Evolutionary conservation across 2,888 invertebrate species (phyloP), one percentile per base, ranked within the genome.

Genomic region (Dastarcus helophoroides): DNA sequence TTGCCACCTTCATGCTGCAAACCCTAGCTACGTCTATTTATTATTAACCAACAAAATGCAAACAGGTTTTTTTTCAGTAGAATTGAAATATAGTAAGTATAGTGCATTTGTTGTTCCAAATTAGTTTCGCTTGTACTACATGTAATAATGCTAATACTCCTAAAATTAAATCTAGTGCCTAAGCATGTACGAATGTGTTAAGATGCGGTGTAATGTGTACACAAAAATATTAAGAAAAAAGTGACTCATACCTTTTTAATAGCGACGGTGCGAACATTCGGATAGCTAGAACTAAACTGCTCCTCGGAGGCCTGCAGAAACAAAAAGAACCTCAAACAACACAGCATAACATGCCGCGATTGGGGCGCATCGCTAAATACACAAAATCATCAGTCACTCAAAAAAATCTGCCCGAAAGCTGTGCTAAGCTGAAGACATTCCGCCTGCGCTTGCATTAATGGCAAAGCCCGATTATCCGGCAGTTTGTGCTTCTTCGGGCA

Each of bases 221-320:
- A 27, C 10, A 11, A 9, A 32, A 6, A 24, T 7, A 17, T 7
- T 17, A n/a, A 7, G 19, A 7, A n/a, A 31, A 10, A 27, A 32
- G 27, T 2, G 10, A 23, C 21, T 36, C 60, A 56, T 66, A 83
- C 85, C 76, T 90, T 90, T 62, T 84, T 86, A 56, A 90, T 74
- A 40, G 80, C 76, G 38, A 89, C 75, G 35, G 79, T 77, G 47
- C 81, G 70, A 36, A 89, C 74, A 42, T 84, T 84, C 55, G 77
- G 82, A 69, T 79, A 85, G 43, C 69, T 73, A 35, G 73, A 69
- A 53, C 73, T 53, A 46, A 57, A 79, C 44, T 73, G 71, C 56
- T 79, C 77, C 58, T 79, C 79, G 38, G 69, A 65, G 42, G 74
- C 69, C 79, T 79, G 71, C 36, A 63, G 58, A 41, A 56, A 50